Percentiles rank a stretch among this genome's conserved stretches.
These are phyloP conservation scores for Papilio helenus DNA, from an alignment of 1,140 invertebrate genomes.

Conservation along the genomic window DNA sequence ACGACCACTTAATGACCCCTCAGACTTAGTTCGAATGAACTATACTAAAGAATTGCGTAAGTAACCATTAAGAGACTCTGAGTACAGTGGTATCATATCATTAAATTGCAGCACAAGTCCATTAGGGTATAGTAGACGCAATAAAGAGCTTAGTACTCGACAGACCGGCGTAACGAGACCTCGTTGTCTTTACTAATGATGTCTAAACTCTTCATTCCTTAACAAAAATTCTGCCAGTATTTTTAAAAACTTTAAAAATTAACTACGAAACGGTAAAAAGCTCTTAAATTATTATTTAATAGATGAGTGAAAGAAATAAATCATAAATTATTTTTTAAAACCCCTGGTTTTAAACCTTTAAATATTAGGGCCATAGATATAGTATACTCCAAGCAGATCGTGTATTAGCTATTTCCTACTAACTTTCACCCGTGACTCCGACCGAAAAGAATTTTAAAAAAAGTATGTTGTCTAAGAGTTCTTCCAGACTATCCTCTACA, in stretches of 20 bases:
- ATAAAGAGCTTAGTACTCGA: constrained; percentile 37
- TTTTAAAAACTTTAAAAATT: constrained; percentile 13
- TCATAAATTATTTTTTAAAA: neutral
- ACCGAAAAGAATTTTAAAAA: too few species aligned
- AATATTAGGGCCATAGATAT: neutral
- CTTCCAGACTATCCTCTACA: too few species aligned
- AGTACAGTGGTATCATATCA: constrained; percentile 23
- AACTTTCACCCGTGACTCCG: too few species aligned
- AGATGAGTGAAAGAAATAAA: neutral
- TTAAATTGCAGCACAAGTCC: constrained; percentile 32
- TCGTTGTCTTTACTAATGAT: constrained; percentile 37
- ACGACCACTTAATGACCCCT: neutral
- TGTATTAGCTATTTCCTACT: too few species aligned
- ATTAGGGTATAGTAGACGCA: constrained; percentile 31
- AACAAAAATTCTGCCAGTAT: neutral
- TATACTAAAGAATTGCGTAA: neutral
- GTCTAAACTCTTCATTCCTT: constrained; percentile 25
- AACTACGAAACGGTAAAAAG: neutral
- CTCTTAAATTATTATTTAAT: neutral
- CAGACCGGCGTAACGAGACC: constrained; percentile 28
- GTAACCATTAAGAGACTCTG: neutral
- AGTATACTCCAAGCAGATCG: neutral
- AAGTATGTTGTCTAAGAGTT: too few species aligned
- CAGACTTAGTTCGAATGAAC: neutral
- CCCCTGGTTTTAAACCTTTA: neutral